Evolutionary conservation across 53 echinoderm and acorn worm species (phyloP), one percentile per base, ranked within the genome.

Genomic region (Apostichopus leukothele): DNA sequence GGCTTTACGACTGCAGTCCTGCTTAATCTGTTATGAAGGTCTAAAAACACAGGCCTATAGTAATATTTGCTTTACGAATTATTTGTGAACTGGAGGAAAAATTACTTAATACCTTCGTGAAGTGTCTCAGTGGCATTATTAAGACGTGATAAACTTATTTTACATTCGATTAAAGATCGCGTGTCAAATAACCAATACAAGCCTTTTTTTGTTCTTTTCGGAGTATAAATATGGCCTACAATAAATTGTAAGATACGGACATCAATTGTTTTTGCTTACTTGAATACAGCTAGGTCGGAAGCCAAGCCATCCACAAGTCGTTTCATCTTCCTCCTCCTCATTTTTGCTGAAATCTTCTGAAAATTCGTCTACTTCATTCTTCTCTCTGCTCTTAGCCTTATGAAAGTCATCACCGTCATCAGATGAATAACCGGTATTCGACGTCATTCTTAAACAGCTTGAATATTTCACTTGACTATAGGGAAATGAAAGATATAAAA

Each of bases 221-320:
- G 39, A 39, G 39, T 39, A 39, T 39, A 39, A 39, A 39, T 63
- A 7, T 63, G 63, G 63, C 63, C 63, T 16, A 63, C 63, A 63
- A 7, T 63, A 13, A 63, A 63, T 63, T 39, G 39, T 39, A 39
- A 39, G 14, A 63, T 63, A 13, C 14, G 16, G 11, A 63, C 63
- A 63, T 63, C 16, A 16, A 25, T 25, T 63, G 0, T 39, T 39
- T 39, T 39, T 2, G 39, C 60, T 57, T 75, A 91, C 91, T 83
- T 91, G 88, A 27, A 92, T 52, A 73, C 90, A 95, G 0, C 84
- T 14, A 5, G 96, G 96, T 19, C 93, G 84, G 53, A 90, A 84
- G 0, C 86, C 39, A 1, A 90, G 80, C 93, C 94, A 95, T 13
- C 95, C 95, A 54, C 95, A 95, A 22, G 92, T 51, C 0, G 89